phyloP scores from a whole-genome alignment of 64 coral and sea anemone genomes.

The Trachythela sp. region DNA sequence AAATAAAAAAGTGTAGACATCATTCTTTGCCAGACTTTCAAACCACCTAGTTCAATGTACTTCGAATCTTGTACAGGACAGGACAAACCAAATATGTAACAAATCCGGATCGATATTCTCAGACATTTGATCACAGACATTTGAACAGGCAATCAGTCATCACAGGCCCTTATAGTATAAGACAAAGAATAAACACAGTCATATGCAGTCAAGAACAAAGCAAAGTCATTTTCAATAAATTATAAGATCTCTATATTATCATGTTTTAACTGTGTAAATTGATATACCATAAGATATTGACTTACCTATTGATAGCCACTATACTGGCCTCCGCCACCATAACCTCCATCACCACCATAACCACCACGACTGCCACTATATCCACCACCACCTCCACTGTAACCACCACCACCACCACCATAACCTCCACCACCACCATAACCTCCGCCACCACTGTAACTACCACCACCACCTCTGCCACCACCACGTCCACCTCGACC shows the following conservation, averaged over 20 bases:
- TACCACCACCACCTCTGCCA: background rate
- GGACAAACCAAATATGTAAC: background rate
- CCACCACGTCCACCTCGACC: background rate
- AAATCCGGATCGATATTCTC: background rate
- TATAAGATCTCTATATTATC: background rate
- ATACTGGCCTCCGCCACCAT: background rate
- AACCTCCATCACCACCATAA: background rate
- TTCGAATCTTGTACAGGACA: background rate
- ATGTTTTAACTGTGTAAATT: too few relatives aligned
- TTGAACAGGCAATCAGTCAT: background rate
- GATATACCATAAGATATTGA: background rate
- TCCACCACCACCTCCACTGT: background rate
- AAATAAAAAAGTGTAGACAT: background rate
- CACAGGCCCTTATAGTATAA: background rate
- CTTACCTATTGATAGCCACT: background rate
- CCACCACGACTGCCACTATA: background rate
- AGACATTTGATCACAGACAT: background rate
- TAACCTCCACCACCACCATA: too few relatives aligned
- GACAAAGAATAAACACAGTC: background rate
- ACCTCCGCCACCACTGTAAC: background rate
- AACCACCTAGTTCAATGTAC: background rate
- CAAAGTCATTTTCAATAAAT: background rate
- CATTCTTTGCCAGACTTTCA: too few relatives aligned
- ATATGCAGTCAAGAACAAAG: background rate
- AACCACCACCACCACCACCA: background rate